phyloP scores from a whole-genome alignment of 2,113 vertebrate species.

The Myxocyprinus asiaticus region DNA sequence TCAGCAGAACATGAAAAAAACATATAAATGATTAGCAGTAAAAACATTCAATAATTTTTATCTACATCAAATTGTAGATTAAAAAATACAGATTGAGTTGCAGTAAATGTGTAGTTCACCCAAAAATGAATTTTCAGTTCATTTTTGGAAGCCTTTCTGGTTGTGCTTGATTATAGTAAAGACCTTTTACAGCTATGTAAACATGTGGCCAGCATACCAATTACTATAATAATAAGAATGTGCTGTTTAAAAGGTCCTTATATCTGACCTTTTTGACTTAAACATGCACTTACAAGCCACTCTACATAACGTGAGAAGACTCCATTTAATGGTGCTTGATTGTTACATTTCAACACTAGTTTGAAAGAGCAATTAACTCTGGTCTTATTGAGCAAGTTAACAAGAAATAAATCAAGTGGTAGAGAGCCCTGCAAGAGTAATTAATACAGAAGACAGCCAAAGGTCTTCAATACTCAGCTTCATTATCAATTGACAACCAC shows the following conservation, averaged over 20 bases:
- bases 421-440: constrained; percentile 84
- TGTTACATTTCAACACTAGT: constrained; percentile 87
- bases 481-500: constrained; percentile 84
- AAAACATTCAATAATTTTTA: not conserved
- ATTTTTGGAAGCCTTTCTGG: no score
- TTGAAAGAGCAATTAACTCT: constrained; percentile 92
- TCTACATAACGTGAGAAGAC: constrained; percentile 69
- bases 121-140: not conserved
- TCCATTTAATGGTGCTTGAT: constrained; percentile 83
- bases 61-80: not conserved
- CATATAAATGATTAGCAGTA: not conserved
- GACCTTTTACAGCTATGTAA: not conserved
- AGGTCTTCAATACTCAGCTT: constrained; percentile 77
- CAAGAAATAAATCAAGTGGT: constrained; percentile 93
- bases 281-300: constrained; percentile 70
- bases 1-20: not conserved
- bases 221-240: constrained; percentile 41
- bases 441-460: constrained; percentile 83
- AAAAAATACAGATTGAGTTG: not conserved
- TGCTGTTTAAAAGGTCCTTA: constrained; percentile 53
- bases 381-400: constrained; percentile 82
- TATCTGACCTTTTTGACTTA: constrained; percentile 71
- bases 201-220: not conserved
- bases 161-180: not conserved
- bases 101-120: no score